Base-by-base conservation (phyloP, 2,797 vertebrate genomes). In the Atherinosoma microstoma region DNA sequence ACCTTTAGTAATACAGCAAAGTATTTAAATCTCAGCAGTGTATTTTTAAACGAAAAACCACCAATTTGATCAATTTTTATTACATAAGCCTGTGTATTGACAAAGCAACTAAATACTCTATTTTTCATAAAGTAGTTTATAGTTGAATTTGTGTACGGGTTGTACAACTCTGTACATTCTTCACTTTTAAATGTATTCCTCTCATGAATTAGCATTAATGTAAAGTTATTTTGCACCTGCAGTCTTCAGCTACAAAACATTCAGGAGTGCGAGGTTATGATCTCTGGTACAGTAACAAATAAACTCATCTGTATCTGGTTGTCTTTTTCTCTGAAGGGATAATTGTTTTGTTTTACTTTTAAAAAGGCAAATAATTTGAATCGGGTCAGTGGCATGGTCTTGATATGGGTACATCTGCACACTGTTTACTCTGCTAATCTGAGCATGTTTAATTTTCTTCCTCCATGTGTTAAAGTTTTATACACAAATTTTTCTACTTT, bases 401-500 rank as follows among this genome's bases (percentile, higher is more conserved):
- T 62, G 40, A 35, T 58, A 22, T 71, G 58, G 30, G 77, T 77
- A 75, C 67, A 63, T 59, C 70, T 47, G 66, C 70, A 80, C 76
- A 60, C 65, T 82, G 88, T 90, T 91, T 90, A 89, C 85, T 76
- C 76, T 75, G 80, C 84, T 84, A 82, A 86, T 86, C 67, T 76
- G 75, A 91, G 84, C 87, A 92, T 70, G 79, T 76, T 27, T 84
- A 65, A 70, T 15, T 78, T 76, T 27, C 76, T 85, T 58, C 87
- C 91, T 92, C 90, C 88, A 85, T 12, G 13, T 13, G n/a, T 36
- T 3, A n/a, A 22, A 20, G 20, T 58, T 58, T 35, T 94, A 87
- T 93, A 91, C 91, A 83, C 84, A 34, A 87, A 88, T 74, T 90
- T 92, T 93, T 91, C 64, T 91, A 88, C 61, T 67, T 84, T 91